Evolutionary conservation across 2,113 vertebrate genomes (phyloP), one percentile per base, ranked within the genome.

Genomic region (Macrotis lagotis): DNA sequence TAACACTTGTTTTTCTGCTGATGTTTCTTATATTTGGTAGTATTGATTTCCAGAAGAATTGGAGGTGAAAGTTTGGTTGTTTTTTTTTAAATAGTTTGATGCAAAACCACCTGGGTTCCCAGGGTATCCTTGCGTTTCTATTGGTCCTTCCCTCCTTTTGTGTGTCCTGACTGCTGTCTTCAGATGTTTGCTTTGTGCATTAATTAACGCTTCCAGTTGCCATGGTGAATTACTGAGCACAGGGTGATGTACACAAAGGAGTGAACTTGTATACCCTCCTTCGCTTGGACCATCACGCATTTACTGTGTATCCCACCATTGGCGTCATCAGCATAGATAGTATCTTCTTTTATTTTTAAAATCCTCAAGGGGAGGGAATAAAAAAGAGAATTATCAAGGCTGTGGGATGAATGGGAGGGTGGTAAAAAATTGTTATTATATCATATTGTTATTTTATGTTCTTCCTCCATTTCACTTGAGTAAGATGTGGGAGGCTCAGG

Each of bases 121-220:
- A 93, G 44, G 51, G 47, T 97, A 51, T 50, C 90, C 89, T 83
- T 94, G 88, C 90, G 3, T 91, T 48, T 90, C 92, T 55, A 11
- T 31, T 90, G 91, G 51, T 48, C 94, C 52, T 88, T 83, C 19
- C 2, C 16, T 83, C 16, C 66, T 44, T 83, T 83, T 44, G n/a
- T 83, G 47, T 92, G 91, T 91, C 95, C 94, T 94, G 92, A 93
- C 93, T 93, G 55, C 94, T 96, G 52, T 92, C 95, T 94, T 92
- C 95, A 93, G 93, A 88, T 91, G 51, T 95, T 95, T 95, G 47
- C 93, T 91, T 19, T 92, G 83, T 93, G 90, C 92, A 51, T 92
- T 96, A 94, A 97, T 98, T 96, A 97, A 93, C 96, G 91, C 91
- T 95, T 95, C 89, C 2, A 0, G 94, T 96, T 97, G 96, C 93